Evolutionary conservation across 2,797 vertebrate genomes (phyloP), one percentile per base, ranked within the genome.

Genomic region (Dendrocincla fuliginosa): DNA sequence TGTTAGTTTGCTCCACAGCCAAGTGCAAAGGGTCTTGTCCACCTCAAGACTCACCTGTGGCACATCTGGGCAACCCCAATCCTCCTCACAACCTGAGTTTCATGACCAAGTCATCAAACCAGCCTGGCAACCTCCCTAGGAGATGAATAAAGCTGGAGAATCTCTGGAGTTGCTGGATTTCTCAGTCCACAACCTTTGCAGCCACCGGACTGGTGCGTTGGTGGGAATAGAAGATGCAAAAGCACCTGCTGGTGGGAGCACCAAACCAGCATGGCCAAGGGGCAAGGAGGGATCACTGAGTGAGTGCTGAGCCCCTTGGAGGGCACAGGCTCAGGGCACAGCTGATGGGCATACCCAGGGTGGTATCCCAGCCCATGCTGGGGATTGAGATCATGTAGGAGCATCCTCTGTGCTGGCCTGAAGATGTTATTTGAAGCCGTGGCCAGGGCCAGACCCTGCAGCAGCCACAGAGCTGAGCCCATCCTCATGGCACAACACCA

Each of bases 261-360:
- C 56, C 52, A 65, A 73, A 69, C 23, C 2, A 1, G 25, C 73
- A 42, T 0, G 1, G 28, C 11, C 56, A 24, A 42, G 33, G 64
- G 32, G 28, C 35, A 80, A 39, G 52, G 57, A 56, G 44, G 30
- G 44, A 35, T 63, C 10, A 1, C 18, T n/a, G 30, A 64, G 42
- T 1, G 4, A 13, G 32, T 3, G 10, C 50, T 2, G 9, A 87
- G 70, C 23, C 35, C 68, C 1, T 1, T 2, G 10, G 32, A 70
- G 23, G 37, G 33, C 49, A 75, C 23, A 53, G 80, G n/a, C 59
- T 56, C 59, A 52, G 39, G 56, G 60, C 18, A 64, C 61, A 70
- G 41, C 23, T 50, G 56, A 67, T 8, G 65, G 64, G 65, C 27
- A 37, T 5, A 24, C 13, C 28, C 57, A 33, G 19, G 53, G 59